Conservation (phyloP, 2,888 invertebrate genomes). For the Sicus ferrugineus region DNA sequence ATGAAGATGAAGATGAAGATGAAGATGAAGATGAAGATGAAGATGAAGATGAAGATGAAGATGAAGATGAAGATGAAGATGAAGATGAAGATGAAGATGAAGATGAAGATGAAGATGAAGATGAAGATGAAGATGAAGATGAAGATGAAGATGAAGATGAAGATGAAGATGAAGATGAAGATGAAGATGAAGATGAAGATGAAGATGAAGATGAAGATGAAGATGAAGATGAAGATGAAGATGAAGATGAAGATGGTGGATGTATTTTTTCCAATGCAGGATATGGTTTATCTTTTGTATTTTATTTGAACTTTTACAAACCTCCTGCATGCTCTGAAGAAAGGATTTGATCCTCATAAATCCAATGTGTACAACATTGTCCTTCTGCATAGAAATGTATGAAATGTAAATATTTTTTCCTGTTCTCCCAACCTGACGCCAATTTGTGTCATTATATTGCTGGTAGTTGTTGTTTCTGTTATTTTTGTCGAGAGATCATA, state of each 20-base stretch:
- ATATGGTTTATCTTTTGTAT: too few relatives aligned
- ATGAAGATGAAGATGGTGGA: conserved; percentile 3
- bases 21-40: conserved; percentile 31
- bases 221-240: conserved; percentile 16
- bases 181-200: conserved; percentile 30
- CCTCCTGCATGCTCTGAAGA: too few relatives aligned
- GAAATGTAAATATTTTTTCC: too few relatives aligned
- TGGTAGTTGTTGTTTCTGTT: too few relatives aligned
- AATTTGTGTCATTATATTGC: too few relatives aligned
- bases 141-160: conserved; percentile 1
- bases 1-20: conserved; percentile 30
- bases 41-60: conserved; percentile 33
- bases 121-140: conserved; percentile 34
- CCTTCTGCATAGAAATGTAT: too few relatives aligned
- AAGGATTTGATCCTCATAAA: too few relatives aligned
- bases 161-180: conserved; percentile 23
- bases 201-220: conserved; percentile 35
- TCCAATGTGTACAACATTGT: too few relatives aligned
- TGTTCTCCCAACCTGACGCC: too few relatives aligned
- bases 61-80: neutral
- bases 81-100: conserved; percentile 26
- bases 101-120: conserved; percentile 30
- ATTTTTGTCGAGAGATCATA: too few relatives aligned
- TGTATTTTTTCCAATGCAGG: too few relatives aligned
- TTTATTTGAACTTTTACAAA: too few relatives aligned